phyloP scores from a whole-genome alignment of 2,888 invertebrate genomes.

The Rhingia campestris region DNA sequence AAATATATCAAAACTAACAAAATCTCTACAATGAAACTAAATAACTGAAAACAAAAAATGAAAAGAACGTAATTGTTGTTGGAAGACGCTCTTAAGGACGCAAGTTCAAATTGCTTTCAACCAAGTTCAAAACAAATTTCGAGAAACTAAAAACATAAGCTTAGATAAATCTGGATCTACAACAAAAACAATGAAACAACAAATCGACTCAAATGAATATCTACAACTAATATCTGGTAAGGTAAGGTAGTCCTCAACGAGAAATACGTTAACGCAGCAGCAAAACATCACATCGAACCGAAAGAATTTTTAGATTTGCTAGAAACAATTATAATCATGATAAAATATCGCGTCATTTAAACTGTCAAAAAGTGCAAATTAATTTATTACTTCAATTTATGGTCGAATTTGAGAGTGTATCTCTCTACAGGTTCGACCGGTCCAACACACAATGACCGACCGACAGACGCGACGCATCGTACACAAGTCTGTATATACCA shows the following conservation, averaged over 20 bases:
- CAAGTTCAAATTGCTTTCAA: too few species aligned
- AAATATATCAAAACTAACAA: slow-evolving; percentile 12
- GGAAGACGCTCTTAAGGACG: too few species aligned
- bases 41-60: neutral
- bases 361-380: slow-evolving; percentile 66
- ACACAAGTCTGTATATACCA: slow-evolving; percentile 2
- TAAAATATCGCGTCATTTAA: slow-evolving; percentile 66
- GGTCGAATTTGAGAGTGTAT: slow-evolving; percentile 53
- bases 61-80: neutral
- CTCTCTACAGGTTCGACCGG: slow-evolving; percentile 32
- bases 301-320: slow-evolving; percentile 32
- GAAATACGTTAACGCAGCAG: neutral
- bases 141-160: neutral
- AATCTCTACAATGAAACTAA: neutral
- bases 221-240: neutral
- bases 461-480: neutral
- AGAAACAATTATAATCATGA: slow-evolving; percentile 60
- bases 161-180: neutral
- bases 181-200: neutral
- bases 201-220: neutral
- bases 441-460: slow-evolving; percentile 3
- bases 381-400: slow-evolving; percentile 67
- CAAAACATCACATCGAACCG: neutral
- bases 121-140: too few species aligned
- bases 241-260: neutral